Evolutionary conservation across 1,140 invertebrate species (phyloP), one percentile per base, ranked within the genome.

Genomic region (Drosophila trapezifrons): DNA sequence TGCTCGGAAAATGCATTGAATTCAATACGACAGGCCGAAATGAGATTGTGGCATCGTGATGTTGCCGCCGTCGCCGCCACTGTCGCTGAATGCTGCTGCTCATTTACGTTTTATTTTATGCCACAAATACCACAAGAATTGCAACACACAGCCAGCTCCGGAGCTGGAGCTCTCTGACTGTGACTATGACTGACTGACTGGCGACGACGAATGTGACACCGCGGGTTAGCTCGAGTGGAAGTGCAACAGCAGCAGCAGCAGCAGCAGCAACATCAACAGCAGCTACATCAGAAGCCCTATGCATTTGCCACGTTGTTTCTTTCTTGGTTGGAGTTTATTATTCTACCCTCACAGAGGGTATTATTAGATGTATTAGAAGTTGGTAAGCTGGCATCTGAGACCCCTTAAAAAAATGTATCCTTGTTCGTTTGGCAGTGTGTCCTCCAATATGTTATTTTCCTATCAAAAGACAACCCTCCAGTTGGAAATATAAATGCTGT

Each of bases 101-200:
- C 82, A 85, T 85, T 85, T 85, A 71, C 76, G 83, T 87, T 86
- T 85, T 85, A 78, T 81, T 86, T 86, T 76, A 82, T 81, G 82
- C 84, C 84, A 89, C 85, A 89, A 89, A 84, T 84, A 89, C 85
- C 85, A 89, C 70, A 89, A 89, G 77, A 78, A 80, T 89, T 84
- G 81, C 81, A 80, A 84, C 72, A 76, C 46, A 45, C 38, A 75
- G 40, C 46, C 46, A 7, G 29, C 40, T 47, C 15, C 15, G 57
- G 18, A 64, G 54, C 75, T 52, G 64, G 56, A 58, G 29, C 62
- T 64, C 62, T 70, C 55, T 20, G 52, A 76, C 46, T 78, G 43
- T 63, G 76, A 62, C 64, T 80, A 54, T 25, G 51, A 71, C 59
- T 75, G 78, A 72, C 72, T 78, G 77, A 66, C 40, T 60, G 63